phyloP scores from a whole-genome alignment of 2,888 invertebrate genomes.

The Alcis repandata region DNA sequence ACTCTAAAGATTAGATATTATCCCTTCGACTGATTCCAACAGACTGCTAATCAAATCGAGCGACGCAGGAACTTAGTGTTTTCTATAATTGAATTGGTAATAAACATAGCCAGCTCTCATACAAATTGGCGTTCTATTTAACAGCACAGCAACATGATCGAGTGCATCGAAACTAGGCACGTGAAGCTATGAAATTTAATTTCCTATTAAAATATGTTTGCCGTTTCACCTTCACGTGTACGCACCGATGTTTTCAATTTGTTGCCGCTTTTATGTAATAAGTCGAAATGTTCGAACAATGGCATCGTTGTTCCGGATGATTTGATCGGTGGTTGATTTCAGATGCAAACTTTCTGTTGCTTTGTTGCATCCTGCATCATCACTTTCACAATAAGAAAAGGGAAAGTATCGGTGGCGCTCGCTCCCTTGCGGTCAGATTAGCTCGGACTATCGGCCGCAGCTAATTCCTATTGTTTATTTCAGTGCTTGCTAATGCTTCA shows the following conservation, averaged over 20 bases:
- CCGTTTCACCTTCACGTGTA: slow-evolving; percentile 46
- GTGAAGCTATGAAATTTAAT: slow-evolving; percentile 60
- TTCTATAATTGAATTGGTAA: slow-evolving; percentile 67
- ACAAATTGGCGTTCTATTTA: slow-evolving; percentile 68
- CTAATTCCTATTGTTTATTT: slow-evolving; percentile 82
- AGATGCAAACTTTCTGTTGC: slow-evolving; percentile 70
- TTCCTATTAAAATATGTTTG: slow-evolving; percentile 52
- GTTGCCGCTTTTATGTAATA: slow-evolving; percentile 40
- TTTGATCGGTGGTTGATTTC: slow-evolving; percentile 64
- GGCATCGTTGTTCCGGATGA: slow-evolving; percentile 52
- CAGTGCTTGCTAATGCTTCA: slow-evolving; percentile 71
- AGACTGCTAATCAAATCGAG: slow-evolving; percentile 24
- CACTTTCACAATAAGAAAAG: slow-evolving; percentile 85
- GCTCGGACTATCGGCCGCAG: slow-evolving; percentile 72
- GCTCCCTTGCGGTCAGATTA: slow-evolving; percentile 85
- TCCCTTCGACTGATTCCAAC: slow-evolving; percentile 4
- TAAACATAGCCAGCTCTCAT: slow-evolving; percentile 68
- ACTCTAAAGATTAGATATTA: slow-evolving; percentile 50
- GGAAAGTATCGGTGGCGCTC: slow-evolving; percentile 80
- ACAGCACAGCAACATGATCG: slow-evolving; percentile 54
- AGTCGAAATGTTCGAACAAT: slow-evolving; percentile 47
- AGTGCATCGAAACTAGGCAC: slow-evolving; percentile 59
- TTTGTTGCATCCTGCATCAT: slow-evolving; percentile 80
- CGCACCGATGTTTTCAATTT: slow-evolving; percentile 39
- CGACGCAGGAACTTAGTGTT: slow-evolving; percentile 50